Conservation (phyloP, 2,797 vertebrate genomes). For the Argentina silus region DNA sequence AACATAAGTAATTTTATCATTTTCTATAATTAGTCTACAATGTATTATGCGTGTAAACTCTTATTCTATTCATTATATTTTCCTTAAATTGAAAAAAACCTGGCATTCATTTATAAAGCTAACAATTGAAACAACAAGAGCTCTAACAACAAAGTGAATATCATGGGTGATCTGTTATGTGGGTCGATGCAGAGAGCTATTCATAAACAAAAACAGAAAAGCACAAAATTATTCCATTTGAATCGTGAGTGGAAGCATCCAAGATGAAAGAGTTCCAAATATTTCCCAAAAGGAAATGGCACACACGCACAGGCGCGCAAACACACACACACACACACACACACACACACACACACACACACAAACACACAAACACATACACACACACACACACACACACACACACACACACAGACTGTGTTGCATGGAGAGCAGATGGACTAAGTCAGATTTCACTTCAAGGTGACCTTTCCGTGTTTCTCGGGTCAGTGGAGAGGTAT, state of each 20-base stretch:
- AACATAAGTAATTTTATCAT: no score
- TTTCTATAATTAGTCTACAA: no score
- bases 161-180: not conserved
- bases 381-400: conserved; percentile 30
- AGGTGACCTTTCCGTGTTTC: conserved; percentile 69
- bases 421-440: conserved; percentile 44
- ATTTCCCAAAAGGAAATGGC: conserved; percentile 59
- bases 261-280: conserved; percentile 61
- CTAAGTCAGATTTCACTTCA: conserved; percentile 41
- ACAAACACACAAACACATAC: conserved; percentile 32
- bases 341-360: not conserved
- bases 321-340: conserved; percentile 15
- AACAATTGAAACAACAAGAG: not conserved
- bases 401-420: conserved; percentile 1
- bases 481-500: conserved; percentile 46
- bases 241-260: conserved; percentile 46
- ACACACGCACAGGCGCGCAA: conserved; percentile 2
- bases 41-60: no score
- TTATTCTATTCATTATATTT: no score
- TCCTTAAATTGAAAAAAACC: no score
- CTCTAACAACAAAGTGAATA: not conserved
- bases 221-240: conserved; percentile 60
- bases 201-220: conserved; percentile 51
- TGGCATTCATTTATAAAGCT: not conserved
- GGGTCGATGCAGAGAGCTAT: conserved; percentile 10